Percentiles rank a stretch among this genome's conserved stretches.
Conservation (phyloP, 2,888 invertebrate genomes). For the Meghimatium bilineatum region DNA sequence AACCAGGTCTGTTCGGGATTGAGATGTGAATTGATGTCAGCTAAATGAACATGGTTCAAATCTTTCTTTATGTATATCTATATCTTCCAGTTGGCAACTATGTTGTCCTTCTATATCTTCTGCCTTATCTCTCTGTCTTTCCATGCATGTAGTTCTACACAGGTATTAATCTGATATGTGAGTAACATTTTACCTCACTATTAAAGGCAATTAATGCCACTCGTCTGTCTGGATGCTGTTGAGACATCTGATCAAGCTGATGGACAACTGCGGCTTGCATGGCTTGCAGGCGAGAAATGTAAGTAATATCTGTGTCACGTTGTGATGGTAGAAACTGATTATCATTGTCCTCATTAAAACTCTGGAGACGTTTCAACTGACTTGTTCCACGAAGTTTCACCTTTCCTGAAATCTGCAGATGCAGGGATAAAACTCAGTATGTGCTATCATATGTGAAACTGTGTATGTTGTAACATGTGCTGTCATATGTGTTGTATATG, state of each 20-base stretch:
- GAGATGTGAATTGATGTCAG: too few species aligned
- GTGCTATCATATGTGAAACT: background rate
- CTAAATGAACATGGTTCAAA: too few species aligned
- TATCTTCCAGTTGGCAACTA: too few species aligned
- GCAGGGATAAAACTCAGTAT: background rate
- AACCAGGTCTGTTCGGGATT: too few species aligned
- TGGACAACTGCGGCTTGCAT: conserved; percentile 76
- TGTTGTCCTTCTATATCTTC: too few species aligned
- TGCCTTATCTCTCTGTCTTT: too few species aligned
- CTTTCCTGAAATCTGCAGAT: conserved; percentile 68
- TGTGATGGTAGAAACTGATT: conserved; percentile 68
- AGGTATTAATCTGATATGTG: background rate
- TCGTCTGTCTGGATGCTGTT: conserved; percentile 70
- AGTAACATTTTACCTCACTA: conserved; percentile 65
- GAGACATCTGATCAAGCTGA: conserved; percentile 71
- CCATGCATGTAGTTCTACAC: background rate
- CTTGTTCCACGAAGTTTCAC: conserved; percentile 67
- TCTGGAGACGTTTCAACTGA: conserved; percentile 58
- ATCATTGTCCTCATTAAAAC: conserved; percentile 62
- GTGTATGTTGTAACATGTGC: too few species aligned
- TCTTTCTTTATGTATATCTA: too few species aligned
- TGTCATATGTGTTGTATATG: too few species aligned
- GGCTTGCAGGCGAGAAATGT: conserved; percentile 72
- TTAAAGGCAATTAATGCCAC: conserved; percentile 74
- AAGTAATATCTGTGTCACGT: conserved; percentile 66